Conservation (phyloP, 1,140 invertebrate species). For the Drosophila dunni region DNA sequence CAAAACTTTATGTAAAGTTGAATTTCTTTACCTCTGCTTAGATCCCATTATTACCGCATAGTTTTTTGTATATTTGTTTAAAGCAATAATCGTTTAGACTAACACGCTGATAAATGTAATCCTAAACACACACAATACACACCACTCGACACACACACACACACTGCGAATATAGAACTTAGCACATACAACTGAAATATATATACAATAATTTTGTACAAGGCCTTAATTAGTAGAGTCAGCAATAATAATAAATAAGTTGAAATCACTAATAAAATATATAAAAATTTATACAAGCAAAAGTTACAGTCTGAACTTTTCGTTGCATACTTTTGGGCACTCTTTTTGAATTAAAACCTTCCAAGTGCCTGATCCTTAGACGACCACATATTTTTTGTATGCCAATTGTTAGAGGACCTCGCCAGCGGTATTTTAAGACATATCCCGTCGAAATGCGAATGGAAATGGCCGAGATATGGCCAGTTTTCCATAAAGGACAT, state of each 20-base stretch:
- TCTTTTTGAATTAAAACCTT: too few relatives aligned
- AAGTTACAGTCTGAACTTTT: not conserved
- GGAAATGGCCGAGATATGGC: too few relatives aligned
- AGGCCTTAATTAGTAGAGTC: conserved; percentile 82
- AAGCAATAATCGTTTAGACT: conserved; percentile 63
- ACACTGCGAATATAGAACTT: conserved; percentile 67
- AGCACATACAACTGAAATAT: conserved; percentile 67
- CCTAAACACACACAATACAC: conserved; percentile 39
- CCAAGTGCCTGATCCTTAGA: too few relatives aligned
- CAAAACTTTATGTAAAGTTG: conserved; percentile 40
- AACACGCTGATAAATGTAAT: conserved; percentile 59
- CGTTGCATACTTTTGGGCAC: too few relatives aligned
- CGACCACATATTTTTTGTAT: too few relatives aligned
- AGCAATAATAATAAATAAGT: conserved; percentile 79
- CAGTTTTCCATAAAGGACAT: too few relatives aligned
- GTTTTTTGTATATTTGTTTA: conserved; percentile 74
- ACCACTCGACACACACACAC: conserved; percentile 24
- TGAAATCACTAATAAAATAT: conserved; percentile 78
- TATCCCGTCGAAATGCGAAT: too few relatives aligned
- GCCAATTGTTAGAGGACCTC: too few relatives aligned
- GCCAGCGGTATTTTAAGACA: too few relatives aligned
- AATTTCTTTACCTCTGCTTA: conserved; percentile 19
- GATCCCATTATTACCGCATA: conserved; percentile 30
- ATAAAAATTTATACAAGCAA: conserved; percentile 48
- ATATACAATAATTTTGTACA: conserved; percentile 81